phyloP scores from a whole-genome alignment of 1,140 invertebrate species.

The Drosophila pachea region DNA sequence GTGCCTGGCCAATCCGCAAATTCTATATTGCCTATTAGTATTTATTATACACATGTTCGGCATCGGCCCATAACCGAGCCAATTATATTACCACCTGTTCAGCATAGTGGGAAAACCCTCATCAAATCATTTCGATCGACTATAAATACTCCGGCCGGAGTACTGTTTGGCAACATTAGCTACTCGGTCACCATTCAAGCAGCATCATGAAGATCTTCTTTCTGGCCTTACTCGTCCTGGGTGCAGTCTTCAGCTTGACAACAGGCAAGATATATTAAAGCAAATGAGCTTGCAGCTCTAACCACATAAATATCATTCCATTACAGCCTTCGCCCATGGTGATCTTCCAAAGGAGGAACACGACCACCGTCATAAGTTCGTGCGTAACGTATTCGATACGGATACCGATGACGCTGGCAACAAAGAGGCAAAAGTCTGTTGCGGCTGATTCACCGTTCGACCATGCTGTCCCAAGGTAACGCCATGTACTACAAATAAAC shows the following conservation, averaged over 20 bases:
- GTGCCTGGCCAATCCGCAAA: too few relatives aligned
- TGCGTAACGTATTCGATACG: conserved; percentile 20
- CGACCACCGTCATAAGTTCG: conserved; percentile 9
- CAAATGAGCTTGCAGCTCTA: neutral
- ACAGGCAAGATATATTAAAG: conserved; percentile 33
- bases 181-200: conserved; percentile 33
- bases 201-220: conserved; percentile 49
- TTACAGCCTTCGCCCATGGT: neutral
- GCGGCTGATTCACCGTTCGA: conserved; percentile 31
- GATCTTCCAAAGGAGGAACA: neutral
- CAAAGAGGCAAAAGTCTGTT: conserved; percentile 35
- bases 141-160: conserved; percentile 38
- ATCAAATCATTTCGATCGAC: neutral
- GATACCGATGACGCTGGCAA: neutral
- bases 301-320: neutral
- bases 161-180: conserved; percentile 32
- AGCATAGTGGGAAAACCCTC: neutral
- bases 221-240: conserved; percentile 42
- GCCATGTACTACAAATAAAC: conserved; percentile 54
- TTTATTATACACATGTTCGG: neutral
- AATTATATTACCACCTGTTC: conserved; percentile 3
- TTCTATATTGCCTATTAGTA: too few relatives aligned
- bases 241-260: conserved; percentile 42
- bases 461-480: conserved; percentile 2
- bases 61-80: too few relatives aligned